Evolutionary conservation across 2,888 invertebrate genomes (phyloP).

Genomic region (Mythimna ferrago): DNA sequence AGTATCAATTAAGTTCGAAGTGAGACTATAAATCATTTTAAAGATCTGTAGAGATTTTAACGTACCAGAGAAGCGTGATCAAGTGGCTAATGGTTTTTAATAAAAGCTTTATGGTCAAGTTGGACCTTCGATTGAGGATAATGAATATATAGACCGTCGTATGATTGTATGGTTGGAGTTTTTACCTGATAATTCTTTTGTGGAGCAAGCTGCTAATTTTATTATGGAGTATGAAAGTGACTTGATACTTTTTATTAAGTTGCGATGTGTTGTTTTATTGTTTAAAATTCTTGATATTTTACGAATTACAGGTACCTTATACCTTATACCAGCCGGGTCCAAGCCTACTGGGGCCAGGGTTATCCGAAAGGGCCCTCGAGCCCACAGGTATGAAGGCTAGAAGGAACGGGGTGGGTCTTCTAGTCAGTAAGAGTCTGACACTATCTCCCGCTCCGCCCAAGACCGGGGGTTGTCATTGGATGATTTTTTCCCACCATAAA

Average conservation of each 20-base stretch:
- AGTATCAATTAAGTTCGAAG: conserved; percentile 55
- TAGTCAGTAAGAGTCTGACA: no score
- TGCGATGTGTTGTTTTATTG: conserved; percentile 14
- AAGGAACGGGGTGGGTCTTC: no score
- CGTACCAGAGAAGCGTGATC: conserved; percentile 46
- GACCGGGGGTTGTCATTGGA: no score
- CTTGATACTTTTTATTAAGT: conserved; percentile 22
- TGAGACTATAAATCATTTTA: conserved; percentile 54
- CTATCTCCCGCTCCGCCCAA: no score
- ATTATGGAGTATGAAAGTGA: conserved; percentile 21
- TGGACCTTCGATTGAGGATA: conserved; percentile 38
- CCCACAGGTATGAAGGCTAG: no score
- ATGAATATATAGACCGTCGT: conserved; percentile 21
- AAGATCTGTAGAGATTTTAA: conserved; percentile 41
- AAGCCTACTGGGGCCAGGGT: no score
- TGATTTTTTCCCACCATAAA: no score
- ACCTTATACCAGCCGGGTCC: no score
- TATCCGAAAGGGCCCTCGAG: no score
- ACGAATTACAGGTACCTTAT: no score
- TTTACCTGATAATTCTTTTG: conserved; percentile 27
- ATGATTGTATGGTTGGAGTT: conserved; percentile 34
- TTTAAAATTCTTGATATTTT: conserved; percentile 5
- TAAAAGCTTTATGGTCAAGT: conserved; percentile 44
- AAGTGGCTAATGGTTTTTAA: conserved; percentile 42
- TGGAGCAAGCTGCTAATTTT: conserved; percentile 36